Evolutionary conservation across 2,113 vertebrate species (phyloP).

Genomic region (Sus scrofa): T2T-Sscrofa CM000816.6:23998501-23999000

Average conservation of each 20-base stretch:
- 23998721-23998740: not conserved
- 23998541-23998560: not conserved
- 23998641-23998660: not conserved
- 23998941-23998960: not conserved
- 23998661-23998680: not conserved
- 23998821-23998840: not conserved
- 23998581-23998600: not conserved
- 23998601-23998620: not conserved
- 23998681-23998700: not conserved
- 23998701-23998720: not conserved
- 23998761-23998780: too few relatives aligned
- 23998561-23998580: not conserved
- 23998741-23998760: not conserved
- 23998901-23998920: not conserved
- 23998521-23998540: too few relatives aligned
- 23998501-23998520: not conserved
- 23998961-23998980: not conserved
- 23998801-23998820: not conserved
- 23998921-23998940: not conserved
- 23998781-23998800: conserved; percentile 23
- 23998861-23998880: not conserved
- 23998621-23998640: not conserved
- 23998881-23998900: not conserved
- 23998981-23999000: conserved; percentile 19
- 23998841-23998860: not conserved